These are phyloP conservation scores for Scartelaos histophorus DNA, from an alignment of 2,113 vertebrate species.

Conservation along the genomic window DNA sequence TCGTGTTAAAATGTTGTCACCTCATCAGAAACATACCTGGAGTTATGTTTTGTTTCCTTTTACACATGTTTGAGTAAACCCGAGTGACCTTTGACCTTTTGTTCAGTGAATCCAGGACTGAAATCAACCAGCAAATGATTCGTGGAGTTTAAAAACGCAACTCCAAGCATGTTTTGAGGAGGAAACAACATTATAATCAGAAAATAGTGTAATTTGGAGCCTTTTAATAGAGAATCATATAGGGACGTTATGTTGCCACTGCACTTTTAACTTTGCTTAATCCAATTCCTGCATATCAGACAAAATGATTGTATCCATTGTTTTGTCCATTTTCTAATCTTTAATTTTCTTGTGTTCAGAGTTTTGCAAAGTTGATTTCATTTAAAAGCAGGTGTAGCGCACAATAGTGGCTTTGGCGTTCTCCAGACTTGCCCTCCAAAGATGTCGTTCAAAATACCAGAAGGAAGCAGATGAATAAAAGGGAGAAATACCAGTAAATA, in stretches of 20 bases:
- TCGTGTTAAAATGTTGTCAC: too few species aligned
- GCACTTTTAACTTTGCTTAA: conserved; percentile 51
- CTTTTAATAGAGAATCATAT: not conserved
- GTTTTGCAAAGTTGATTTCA: not conserved
- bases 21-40: too few species aligned
- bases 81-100: too few species aligned
- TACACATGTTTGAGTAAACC: too few species aligned
- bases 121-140: too few species aligned
- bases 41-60: too few species aligned
- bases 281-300: conserved; percentile 54
- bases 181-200: too few species aligned
- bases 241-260: conserved; percentile 28
- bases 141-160: too few species aligned
- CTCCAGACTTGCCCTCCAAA: conserved; percentile 33
- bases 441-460: conserved; percentile 27
- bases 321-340: conserved; percentile 26
- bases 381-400: conserved; percentile 31
- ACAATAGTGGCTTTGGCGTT: conserved; percentile 15
- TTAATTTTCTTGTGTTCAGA: not conserved
- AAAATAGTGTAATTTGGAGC: too few species aligned
- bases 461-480: conserved; percentile 14
- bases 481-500: conserved; percentile 41
- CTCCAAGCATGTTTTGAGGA: too few species aligned
- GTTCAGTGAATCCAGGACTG: too few species aligned
- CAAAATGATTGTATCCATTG: conserved; percentile 63